Percentiles rank a stretch among this genome's conserved stretches.
These are phyloP conservation scores for Pyrgus malvae DNA, from an alignment of 2,888 invertebrate species.

Conservation along the genomic window DNA sequence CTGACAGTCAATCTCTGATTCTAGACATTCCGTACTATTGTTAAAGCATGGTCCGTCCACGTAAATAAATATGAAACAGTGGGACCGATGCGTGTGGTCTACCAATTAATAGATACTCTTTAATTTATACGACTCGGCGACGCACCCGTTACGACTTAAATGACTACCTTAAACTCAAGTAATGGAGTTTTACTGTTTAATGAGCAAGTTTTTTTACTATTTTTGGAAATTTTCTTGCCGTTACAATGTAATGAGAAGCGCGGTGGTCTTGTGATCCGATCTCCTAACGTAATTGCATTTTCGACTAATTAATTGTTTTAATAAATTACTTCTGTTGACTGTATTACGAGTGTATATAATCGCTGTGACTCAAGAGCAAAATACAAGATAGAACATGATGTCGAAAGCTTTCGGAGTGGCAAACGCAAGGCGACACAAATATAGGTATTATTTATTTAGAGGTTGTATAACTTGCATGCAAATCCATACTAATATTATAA, in stretches of 20 bases:
- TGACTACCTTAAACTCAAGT: conserved; percentile 36
- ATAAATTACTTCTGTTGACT: no score
- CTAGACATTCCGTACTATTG: not conserved
- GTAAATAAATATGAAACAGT: conserved; percentile 16
- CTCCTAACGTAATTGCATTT: conserved; percentile 9
- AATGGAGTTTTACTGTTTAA: conserved; percentile 28
- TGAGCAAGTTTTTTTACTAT: conserved; percentile 28
- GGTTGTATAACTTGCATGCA: no score
- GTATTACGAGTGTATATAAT: no score
- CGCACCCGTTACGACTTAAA: conserved; percentile 37
- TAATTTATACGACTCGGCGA: conserved; percentile 55
- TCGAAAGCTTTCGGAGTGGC: no score
- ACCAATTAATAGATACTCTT: conserved; percentile 59
- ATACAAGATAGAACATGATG: no score
- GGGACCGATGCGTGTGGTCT: conserved; percentile 66
- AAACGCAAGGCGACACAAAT: no score
- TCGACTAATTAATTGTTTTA: not conserved
- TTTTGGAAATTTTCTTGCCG: conserved; percentile 26
- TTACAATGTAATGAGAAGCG: conserved; percentile 17
- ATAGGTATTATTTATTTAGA: no score
- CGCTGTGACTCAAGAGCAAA: no score
- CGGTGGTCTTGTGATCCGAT: conserved; percentile 20
- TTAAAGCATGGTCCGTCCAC: not conserved
- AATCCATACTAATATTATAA: no score
- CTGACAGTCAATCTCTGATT: no score